These are phyloP conservation scores for Sycophila texana DNA, from an alignment of 2,888 invertebrate species.

Conservation along the genomic window DNA sequence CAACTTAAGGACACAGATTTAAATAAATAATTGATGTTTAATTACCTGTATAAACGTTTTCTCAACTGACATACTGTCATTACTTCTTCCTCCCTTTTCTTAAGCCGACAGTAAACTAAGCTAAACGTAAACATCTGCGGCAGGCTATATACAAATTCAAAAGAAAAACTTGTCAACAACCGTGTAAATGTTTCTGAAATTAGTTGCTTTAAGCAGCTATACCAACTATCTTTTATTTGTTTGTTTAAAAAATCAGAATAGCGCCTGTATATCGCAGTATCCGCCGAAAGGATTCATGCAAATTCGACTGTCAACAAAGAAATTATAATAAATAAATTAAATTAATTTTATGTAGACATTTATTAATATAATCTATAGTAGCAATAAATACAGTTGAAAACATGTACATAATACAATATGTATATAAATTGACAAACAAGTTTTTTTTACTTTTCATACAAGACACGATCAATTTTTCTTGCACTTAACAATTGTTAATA, in stretches of 20 bases:
- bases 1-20: neutral
- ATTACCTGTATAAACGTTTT: neutral
- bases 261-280: no score
- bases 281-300: no score
- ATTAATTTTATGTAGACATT: slow-evolving; percentile 47
- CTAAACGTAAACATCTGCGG: neutral
- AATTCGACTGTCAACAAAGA: no score
- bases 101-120: neutral
- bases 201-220: neutral
- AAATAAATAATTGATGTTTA: neutral
- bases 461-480: slow-evolving; percentile 15
- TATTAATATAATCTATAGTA: slow-evolving; percentile 55
- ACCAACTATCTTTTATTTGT: neutral
- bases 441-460: slow-evolving; percentile 30
- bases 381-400: slow-evolving; percentile 53
- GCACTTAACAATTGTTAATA: slow-evolving; percentile 36
- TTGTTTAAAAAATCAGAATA: no score
- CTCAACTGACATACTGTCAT: no score
- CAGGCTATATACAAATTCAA: neutral
- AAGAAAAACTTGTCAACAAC: neutral
- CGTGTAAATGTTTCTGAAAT: neutral
- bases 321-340: neutral
- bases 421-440: slow-evolving; percentile 39
- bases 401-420: slow-evolving; percentile 41
- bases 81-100: no score